Evolutionary conservation across 2,888 invertebrate species (phyloP), one percentile per base, ranked within the genome.

Genomic region (Fragum fragum): DNA sequence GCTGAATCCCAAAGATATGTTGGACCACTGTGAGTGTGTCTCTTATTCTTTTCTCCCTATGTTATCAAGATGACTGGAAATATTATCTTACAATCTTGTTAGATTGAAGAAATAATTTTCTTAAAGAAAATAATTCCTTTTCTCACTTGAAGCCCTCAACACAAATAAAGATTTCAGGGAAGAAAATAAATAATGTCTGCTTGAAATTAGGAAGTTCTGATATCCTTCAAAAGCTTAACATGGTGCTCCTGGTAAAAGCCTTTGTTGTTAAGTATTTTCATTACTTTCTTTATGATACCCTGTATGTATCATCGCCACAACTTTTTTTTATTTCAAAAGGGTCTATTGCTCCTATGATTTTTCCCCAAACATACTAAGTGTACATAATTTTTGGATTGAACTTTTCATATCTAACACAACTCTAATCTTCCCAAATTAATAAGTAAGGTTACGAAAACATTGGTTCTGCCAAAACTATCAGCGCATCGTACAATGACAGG

Each of bases 391-490:
- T 36, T 36, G 32, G 9, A 9, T 36, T 36, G 32, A 36, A 36
- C 32, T 36, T 36, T 36, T 36, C 9, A 36, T 9, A 36, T 36
- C 9, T 3, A 36, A 36, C 32, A 36, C 32, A 36, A 9, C 32
- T 36, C 5, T 18, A 66, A 42, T 66, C 42, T 66, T n/a, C n/a
- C 9, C 42, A n/a, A 42, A 66, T 21, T 66, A 42, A 66, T 66
- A 42, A 42, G 26, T n/a, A 42, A 28, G 73, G 73, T 73, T 73
- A 73, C 59, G 26, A 73, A 39, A 73, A 73, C 57, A 73, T 28
- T 26, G 61, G 36, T 47, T 7, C 59, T 73, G 73, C 73, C 73
- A 73, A 73, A 59, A 32, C 71, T 36, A 59, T 42, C 14, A 36
- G 32, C 47, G 28, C 59, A 21, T 28, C 29, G 18, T 42, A 66